phyloP scores from a whole-genome alignment of 2,797 vertebrate species.

The Galago senegalensis region DNA sequence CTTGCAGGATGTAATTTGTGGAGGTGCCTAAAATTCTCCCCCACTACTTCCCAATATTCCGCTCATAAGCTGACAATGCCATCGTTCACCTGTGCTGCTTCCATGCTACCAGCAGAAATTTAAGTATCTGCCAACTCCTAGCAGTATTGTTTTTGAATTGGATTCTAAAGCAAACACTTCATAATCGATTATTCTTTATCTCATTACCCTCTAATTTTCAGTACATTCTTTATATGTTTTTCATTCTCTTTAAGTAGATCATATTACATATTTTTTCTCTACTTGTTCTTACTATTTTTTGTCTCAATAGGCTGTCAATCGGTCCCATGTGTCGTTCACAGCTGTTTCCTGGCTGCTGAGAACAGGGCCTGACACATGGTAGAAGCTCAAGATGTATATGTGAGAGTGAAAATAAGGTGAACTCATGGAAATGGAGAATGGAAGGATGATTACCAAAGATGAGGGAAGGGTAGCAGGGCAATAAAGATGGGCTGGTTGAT shows the following conservation, averaged over 20 bases:
- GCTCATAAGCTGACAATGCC: too few species aligned
- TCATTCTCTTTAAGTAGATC: background rate
- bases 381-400: background rate
- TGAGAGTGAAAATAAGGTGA: background rate
- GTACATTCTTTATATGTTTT: background rate
- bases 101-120: background rate
- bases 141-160: background rate
- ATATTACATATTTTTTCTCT: background rate
- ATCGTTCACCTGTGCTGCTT: background rate
- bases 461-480: background rate
- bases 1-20: background rate
- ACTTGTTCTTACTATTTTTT: background rate
- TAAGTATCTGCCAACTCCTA: background rate
- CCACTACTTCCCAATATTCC: rapidly evolving
- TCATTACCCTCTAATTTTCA: background rate
- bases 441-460: background rate
- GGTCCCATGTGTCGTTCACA: background rate
- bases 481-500: background rate
- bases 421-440: background rate
- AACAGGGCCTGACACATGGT: too few species aligned
- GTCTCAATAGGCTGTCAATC: background rate
- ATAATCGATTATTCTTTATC: background rate
- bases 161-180: background rate
- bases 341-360: background rate
- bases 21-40: background rate